A percentile compares a stretch with the other conserved stretches of the same genome.
Evolutionary conservation across 2,888 invertebrate species (phyloP).

Genomic region (Ommatoiulus sabulosus): DNA sequence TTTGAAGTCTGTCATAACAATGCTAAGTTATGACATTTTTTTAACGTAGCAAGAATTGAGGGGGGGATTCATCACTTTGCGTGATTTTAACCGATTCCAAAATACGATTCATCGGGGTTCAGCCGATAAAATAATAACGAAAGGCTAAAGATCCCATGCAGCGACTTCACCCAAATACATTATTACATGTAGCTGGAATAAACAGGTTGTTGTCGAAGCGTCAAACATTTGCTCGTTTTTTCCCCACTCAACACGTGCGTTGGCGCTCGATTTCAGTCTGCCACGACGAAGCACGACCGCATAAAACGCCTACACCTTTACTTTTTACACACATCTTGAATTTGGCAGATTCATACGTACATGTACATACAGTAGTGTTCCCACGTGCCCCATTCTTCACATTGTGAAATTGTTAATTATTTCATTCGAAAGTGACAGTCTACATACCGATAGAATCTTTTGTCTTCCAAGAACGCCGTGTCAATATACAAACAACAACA

Average conservation of each 20-base stretch:
- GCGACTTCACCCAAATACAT: neutral
- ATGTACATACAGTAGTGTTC: neutral
- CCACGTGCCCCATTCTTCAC: neutral
- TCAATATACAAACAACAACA: neutral
- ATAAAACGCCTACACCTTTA: neutral
- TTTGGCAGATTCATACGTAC: neutral
- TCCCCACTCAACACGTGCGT: neutral
- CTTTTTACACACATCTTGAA: neutral
- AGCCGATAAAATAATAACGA: neutral
- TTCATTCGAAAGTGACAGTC: slow-evolving; percentile 5
- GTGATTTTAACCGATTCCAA: neutral
- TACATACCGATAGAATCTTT: neutral
- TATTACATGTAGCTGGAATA: too few relatives aligned
- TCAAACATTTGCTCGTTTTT: neutral
- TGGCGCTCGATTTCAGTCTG: neutral
- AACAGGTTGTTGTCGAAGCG: neutral
- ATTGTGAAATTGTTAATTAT: neutral
- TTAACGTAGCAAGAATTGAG: too few relatives aligned
- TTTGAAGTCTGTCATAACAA: too few relatives aligned
- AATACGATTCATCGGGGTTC: neutral
- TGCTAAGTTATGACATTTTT: too few relatives aligned
- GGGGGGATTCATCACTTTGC: too few relatives aligned
- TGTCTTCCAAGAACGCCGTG: neutral
- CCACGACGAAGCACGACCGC: neutral
- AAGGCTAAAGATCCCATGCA: neutral